These are phyloP conservation scores for Cenopis cana DNA, from an alignment of 2,888 invertebrate genomes.

Conservation along the genomic window DNA sequence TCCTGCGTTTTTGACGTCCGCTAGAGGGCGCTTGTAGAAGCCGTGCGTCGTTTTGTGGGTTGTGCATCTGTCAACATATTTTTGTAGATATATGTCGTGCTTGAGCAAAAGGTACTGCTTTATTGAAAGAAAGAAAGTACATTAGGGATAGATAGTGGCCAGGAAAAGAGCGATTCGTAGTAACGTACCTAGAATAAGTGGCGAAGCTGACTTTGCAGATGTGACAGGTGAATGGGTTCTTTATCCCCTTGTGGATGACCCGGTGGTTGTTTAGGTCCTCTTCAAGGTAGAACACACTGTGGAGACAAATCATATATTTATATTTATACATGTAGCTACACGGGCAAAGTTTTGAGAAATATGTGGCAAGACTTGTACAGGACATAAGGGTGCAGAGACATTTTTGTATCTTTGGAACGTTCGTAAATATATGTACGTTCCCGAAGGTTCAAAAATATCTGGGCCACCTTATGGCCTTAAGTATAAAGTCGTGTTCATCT, in stretches of 20 bases:
- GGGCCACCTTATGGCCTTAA: too few species aligned
- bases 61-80: conserved; percentile 64
- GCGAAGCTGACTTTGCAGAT: conserved; percentile 84
- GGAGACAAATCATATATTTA: not conserved
- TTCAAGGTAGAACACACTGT: conserved; percentile 77
- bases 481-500: too few species aligned
- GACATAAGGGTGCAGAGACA: too few species aligned
- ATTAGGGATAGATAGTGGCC: too few species aligned
- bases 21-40: conserved; percentile 75
- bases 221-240: conserved; percentile 81
- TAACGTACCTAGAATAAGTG: conserved; percentile 80
- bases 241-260: conserved; percentile 70
- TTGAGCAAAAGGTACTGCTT: not conserved
- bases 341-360: too few species aligned
- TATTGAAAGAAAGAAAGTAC: too few species aligned
- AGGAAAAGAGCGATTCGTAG: too few species aligned
- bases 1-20: conserved; percentile 58
- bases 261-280: conserved; percentile 76
- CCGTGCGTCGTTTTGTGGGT: conserved; percentile 83
- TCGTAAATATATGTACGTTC: too few species aligned
- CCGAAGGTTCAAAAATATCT: too few species aligned
- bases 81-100: not conserved
- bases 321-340: too few species aligned
- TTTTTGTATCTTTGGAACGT: too few species aligned
- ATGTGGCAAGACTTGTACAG: too few species aligned